A percentile compares a stretch with the other conserved stretches of the same genome.
phyloP scores from a whole-genome alignment of 2,113 vertebrate genomes.

The Orientallactaga bullata region DNA sequence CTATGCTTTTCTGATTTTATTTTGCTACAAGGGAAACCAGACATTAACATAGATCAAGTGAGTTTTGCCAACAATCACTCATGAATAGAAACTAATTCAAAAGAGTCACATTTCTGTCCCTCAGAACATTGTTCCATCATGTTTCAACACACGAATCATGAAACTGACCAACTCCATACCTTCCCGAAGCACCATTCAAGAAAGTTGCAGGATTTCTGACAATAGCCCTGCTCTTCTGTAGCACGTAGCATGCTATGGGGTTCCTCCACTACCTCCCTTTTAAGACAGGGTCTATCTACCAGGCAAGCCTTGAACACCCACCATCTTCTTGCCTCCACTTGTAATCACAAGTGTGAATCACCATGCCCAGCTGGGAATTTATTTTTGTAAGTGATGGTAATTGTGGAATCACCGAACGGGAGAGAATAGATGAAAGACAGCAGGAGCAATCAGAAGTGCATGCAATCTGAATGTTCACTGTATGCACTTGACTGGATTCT shows the following conservation, averaged over 20 bases:
- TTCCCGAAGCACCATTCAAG: not conserved
- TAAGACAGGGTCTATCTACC: not conserved
- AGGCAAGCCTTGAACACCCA: not conserved
- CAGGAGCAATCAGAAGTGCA: not conserved
- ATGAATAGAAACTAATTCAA: not conserved
- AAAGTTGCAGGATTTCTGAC: not conserved
- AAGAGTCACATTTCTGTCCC: not conserved
- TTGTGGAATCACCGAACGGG: not conserved
- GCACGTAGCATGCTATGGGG: not conserved
- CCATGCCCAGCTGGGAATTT: not conserved
- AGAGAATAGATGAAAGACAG: not conserved
- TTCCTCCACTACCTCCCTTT: not conserved
- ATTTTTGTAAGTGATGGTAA: not conserved
- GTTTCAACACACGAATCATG: not conserved
- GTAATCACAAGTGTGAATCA: not conserved
- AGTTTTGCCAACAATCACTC: constrained; percentile 23
- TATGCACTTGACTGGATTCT: not conserved
- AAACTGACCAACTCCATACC: not conserved
- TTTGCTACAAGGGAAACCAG: constrained; percentile 27
- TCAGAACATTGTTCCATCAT: not conserved
- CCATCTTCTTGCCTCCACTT: too few species aligned
- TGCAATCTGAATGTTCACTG: not conserved
- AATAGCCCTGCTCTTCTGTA: not conserved
- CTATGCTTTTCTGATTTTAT: constrained; percentile 19
- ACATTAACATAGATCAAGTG: not conserved